Conservation (phyloP, 2,888 invertebrate species). For the Meteorus colon region DNA sequence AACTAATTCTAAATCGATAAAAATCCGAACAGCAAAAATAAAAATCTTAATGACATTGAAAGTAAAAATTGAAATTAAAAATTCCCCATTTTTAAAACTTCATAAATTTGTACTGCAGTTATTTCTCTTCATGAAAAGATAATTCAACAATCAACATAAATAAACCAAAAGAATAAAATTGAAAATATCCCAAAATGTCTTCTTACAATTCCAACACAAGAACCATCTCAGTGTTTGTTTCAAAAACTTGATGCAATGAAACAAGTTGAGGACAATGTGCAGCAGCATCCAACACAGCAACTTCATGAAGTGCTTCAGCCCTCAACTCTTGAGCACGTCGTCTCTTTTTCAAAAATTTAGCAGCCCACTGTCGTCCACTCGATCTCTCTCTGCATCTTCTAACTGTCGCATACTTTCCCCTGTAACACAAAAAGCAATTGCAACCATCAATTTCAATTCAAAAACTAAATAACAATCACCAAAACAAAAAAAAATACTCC, state of each 20-base stretch:
- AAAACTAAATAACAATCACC: neutral
- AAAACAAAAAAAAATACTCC: neutral
- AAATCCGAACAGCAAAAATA: no score
- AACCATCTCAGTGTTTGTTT: slow-evolving; percentile 77
- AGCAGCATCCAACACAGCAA: slow-evolving; percentile 77
- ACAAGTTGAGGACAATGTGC: slow-evolving; percentile 76
- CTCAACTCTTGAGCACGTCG: slow-evolving; percentile 83
- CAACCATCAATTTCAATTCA: neutral
- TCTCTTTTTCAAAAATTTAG: slow-evolving; percentile 94
- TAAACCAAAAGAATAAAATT: neutral
- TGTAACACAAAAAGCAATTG: slow-evolving; percentile 76
- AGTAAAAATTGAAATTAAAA: no score
- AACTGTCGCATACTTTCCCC: slow-evolving; percentile 97
- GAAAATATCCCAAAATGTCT: neutral
- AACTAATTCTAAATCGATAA: no score
- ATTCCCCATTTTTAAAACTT: no score
- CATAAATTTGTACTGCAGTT: no score
- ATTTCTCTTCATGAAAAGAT: neutral
- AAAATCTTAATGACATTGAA: no score
- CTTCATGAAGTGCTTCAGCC: slow-evolving; percentile 75
- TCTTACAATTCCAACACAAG: slow-evolving; percentile 79
- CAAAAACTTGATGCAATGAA: slow-evolving; percentile 77
- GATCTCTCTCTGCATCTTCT: slow-evolving; percentile 91
- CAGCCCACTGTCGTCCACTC: slow-evolving; percentile 93
- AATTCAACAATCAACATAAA: neutral